phyloP scores from a whole-genome alignment of 2,113 vertebrate genomes.

The Epinephelus moara region DNA sequence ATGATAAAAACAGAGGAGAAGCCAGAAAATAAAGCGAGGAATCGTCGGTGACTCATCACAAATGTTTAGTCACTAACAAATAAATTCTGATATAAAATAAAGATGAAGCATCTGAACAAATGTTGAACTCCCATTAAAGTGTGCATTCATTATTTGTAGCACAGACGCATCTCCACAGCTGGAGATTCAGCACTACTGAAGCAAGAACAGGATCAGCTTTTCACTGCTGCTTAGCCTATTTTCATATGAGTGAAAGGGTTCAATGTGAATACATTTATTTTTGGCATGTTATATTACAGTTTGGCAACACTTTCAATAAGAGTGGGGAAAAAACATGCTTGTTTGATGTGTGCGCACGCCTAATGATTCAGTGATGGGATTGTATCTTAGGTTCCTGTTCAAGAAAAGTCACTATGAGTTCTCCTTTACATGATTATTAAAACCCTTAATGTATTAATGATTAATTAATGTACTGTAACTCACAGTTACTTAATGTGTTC shows the following conservation, averaged over 20 bases:
- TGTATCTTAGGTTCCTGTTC: neutral
- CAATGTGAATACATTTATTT: conserved; percentile 12
- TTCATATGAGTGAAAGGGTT: conserved; percentile 17
- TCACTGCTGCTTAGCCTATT: conserved; percentile 23
- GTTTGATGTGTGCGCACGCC: neutral
- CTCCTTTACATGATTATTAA: neutral
- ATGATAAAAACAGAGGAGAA: neutral
- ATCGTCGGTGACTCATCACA: conserved; percentile 9
- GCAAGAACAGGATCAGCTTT: conserved; percentile 17
- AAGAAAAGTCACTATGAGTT: neutral
- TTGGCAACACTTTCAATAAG: neutral
- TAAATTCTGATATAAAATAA: conserved; percentile 16
- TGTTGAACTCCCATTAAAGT: conserved; percentile 12
- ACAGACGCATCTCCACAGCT: neutral
- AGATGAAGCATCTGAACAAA: conserved; percentile 28
- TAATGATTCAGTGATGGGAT: neutral
- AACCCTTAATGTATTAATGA: neutral
- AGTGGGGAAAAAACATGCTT: neutral
- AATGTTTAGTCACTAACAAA: conserved; percentile 18
- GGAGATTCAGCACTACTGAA: conserved; percentile 30
- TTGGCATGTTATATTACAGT: conserved; percentile 7
- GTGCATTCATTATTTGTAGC: conserved; percentile 19
- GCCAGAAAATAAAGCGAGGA: neutral
- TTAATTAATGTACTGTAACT: neutral
- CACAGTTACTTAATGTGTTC: neutral